Base-by-base conservation (phyloP, 2,888 invertebrate genomes). In the Scotopteryx bipunctaria region DNA sequence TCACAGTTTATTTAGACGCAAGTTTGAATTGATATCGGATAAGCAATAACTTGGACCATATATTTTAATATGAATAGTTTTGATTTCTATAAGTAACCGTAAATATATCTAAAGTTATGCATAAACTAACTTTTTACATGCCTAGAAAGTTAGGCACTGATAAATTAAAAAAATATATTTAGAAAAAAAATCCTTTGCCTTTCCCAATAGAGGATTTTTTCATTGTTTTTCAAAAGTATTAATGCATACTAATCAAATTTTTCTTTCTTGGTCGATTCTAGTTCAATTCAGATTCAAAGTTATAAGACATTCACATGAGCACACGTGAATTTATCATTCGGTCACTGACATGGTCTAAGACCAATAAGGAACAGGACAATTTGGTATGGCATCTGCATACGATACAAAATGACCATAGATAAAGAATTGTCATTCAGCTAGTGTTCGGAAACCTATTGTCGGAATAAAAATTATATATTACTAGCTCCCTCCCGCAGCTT, bases 341-440 rank as follows among this genome's bases (percentile, higher is more conserved):
- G 57, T 55, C 59, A 54, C 32, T 59, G 57, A 57, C 61, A 49
- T 40, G 36, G 9, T 40, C 45, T 29, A 33, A 47, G 29, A 55
- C 54, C 55, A 55, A 61, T 59, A 53, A 60, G 64, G 64, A 63
- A 63, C 51, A 46, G 45, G 48, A 48, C 49, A 33, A 59, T 57
- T 60, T 51, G 55, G 55, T 51, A 59, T 54, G 57, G 29, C 62
- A 56, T 61, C 46, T 58, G 57, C 63, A 58, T 61, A 44, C 56
- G 19, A 45, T 38, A 38, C 32, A 29, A 31, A 57, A 47, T 49
- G 54, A 49, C 48, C 59, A 46, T 32, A 45, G 32, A 38, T n/a
- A n/a, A n/a, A n/a, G n/a, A 36, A 66, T 78, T 70, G 57, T 59
- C 65, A 82, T 81, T 70, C 81, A 61, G 61, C 47, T 19, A 59